Evolutionary conservation across 2,888 invertebrate genomes (phyloP).

Genomic region (Pyrgus malvae): DNA sequence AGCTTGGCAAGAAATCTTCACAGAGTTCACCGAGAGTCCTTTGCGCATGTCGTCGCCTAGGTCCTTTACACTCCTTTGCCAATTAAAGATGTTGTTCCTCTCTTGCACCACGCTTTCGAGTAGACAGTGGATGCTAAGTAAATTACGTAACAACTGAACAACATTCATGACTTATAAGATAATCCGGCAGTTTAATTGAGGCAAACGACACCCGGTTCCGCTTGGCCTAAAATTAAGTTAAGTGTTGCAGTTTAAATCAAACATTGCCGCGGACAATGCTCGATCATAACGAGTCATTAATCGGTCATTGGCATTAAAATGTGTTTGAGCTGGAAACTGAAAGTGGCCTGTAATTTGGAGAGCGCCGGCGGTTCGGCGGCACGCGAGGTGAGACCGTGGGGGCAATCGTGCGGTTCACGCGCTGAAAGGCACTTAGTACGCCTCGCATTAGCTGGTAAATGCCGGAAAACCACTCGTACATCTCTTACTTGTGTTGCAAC

Average conservation of each 20-base stretch:
- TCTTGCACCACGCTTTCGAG: neutral
- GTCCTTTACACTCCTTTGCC: neutral
- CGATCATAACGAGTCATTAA: conserved; percentile 22
- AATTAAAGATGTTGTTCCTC: neutral
- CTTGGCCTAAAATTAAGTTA: conserved; percentile 7
- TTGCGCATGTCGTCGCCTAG: neutral
- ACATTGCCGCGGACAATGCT: conserved; percentile 21
- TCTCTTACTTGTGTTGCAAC: neutral
- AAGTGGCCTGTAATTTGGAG: conserved; percentile 20
- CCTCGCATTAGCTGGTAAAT: neutral
- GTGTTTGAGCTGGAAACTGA: conserved; percentile 25
- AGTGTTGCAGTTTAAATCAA: conserved; percentile 11
- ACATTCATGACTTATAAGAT: neutral
- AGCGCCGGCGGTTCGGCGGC: neutral
- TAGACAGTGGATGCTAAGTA: neutral
- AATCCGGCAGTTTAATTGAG: neutral
- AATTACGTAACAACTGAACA: neutral
- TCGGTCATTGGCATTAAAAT: conserved; percentile 17
- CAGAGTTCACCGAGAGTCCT: neutral
- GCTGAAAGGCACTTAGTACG: conserved; percentile 6
- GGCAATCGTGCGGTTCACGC: conserved; percentile 4
- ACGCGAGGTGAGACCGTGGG: conserved; percentile 9
- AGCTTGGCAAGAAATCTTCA: neutral
- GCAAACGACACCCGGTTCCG: conserved; percentile 1
- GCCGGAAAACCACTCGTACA: conserved; percentile 4